phyloP scores from a whole-genome alignment of 2,113 vertebrate species.

The Seriola quinqueradiata region DNA sequence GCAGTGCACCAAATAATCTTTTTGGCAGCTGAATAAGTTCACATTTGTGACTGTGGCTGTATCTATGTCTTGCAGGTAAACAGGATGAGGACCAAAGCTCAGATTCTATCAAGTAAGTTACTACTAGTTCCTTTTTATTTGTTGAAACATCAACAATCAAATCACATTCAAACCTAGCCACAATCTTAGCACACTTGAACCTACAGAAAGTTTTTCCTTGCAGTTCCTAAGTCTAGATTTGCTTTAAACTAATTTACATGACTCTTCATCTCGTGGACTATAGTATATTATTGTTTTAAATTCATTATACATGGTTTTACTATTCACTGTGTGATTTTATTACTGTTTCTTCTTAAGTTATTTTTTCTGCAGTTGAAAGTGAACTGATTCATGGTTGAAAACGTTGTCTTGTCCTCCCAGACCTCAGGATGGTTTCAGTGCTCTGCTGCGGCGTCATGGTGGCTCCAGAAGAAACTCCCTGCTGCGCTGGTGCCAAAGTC shows the following conservation, averaged over 20 bases:
- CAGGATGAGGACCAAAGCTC: conserved; percentile 70
- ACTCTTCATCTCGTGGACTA: neutral
- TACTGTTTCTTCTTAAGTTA: neutral
- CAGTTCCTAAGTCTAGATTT: no score
- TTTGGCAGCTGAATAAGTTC: neutral
- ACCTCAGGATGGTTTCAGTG: conserved; percentile 78
- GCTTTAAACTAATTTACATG: neutral
- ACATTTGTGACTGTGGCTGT: conserved; percentile 3
- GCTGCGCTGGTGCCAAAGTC: conserved; percentile 83
- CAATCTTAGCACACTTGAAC: neutral
- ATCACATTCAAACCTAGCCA: neutral
- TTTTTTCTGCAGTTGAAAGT: no score
- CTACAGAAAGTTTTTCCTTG: neutral
- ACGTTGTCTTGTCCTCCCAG: conserved; percentile 37
- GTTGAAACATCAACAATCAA: neutral
- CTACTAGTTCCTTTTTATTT: neutral
- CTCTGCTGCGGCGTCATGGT: conserved; percentile 79
- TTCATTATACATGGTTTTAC: neutral
- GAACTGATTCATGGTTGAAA: neutral
- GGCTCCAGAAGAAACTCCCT: conserved; percentile 84
- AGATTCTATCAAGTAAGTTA: conserved; percentile 70
- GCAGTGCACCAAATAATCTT: neutral
- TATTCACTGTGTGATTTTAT: neutral
- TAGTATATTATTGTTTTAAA: neutral
- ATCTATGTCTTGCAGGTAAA: conserved; percentile 71